Base-by-base conservation (phyloP, 2,888 invertebrate genomes). In the Drosophila peninsularis region DNA sequence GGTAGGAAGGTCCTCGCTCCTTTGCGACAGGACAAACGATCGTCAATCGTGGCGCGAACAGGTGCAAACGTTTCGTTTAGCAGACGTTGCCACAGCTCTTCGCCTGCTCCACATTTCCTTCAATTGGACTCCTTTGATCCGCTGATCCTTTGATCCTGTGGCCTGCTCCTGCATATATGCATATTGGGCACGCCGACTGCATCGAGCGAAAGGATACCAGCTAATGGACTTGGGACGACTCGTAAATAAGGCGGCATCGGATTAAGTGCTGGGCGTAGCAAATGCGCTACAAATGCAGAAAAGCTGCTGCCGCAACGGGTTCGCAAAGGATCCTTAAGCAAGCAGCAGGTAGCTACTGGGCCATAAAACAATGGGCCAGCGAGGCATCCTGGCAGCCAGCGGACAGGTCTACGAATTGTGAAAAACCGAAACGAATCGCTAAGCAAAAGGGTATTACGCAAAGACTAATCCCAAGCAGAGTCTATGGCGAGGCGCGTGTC, bases 61-160 rank as follows among this genome's bases (percentile, higher is more conserved):
- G 82, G 82, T 82, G 82, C 80, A 85, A 71, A 37, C 52, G 62
- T 34, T 32, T 9, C 19, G 41, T 42, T 30, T 37, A 19, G 45
- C 63, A 66, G 75, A 54, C 71, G 62, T 63, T 54, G 45, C 34
- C 24, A 19, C 54, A n/a, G 24, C 49, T 54, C 52, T 45, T 49
- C 41, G 37, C 61, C 61, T 62, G 75, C 62, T 68, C 65, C 74
- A 67, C 63, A 66, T 76, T 60, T 49, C 14, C 5, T 14, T 39
- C 37, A 14, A 27, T 17, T 39, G 53, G 17, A 19, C 27, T 39
- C 27, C 53, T 53, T 24, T 21, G 41, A 10, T 45, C 30, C 54
- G 37, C 4, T 37, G 41, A 10, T 32, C 17, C 32, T 32, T 17
- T 24, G 36, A 9, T 45, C 17, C 17, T 27, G 6, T 21, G 41